phyloP scores from a whole-genome alignment of 2,888 invertebrate genomes.

The Cylindroiulus punctatus region DNA sequence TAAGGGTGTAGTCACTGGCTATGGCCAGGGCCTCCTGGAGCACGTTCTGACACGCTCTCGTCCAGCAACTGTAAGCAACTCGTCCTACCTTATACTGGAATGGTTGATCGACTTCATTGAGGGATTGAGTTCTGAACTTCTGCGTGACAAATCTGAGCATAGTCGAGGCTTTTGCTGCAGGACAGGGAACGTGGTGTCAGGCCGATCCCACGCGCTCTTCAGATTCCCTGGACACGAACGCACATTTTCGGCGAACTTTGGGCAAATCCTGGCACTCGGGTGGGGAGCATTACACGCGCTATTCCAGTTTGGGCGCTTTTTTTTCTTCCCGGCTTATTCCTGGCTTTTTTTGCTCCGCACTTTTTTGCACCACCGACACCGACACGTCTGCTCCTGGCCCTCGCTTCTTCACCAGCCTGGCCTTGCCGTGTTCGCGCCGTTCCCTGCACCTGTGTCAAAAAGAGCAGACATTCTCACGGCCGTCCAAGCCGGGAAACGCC shows the following conservation, averaged over 20 bases:
- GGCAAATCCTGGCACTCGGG: conserved; percentile 24
- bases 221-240: neutral
- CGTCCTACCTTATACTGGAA: conserved; percentile 77
- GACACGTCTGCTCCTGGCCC: neutral
- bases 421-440: conserved; percentile 3
- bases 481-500: neutral
- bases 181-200: neutral
- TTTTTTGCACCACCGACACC: neutral
- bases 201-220: neutral
- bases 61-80: neutral
- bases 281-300: conserved; percentile 3
- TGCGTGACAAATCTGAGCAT: conserved; percentile 88
- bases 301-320: neutral
- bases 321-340: neutral
- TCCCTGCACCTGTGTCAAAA: conserved; percentile 31
- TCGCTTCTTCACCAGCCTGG: neutral
- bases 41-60: no score
- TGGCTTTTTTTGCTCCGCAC: neutral
- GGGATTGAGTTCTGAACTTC: conserved; percentile 85
- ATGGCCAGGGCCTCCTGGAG: no score
- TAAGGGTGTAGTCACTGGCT: no score
- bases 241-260: neutral
- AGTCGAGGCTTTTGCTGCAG: neutral
- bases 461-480: neutral
- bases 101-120: conserved; percentile 76